Evolutionary conservation across 2,113 vertebrate species (phyloP), one percentile per base, ranked within the genome.

Genomic region (Myotis yumanensis): DNA sequence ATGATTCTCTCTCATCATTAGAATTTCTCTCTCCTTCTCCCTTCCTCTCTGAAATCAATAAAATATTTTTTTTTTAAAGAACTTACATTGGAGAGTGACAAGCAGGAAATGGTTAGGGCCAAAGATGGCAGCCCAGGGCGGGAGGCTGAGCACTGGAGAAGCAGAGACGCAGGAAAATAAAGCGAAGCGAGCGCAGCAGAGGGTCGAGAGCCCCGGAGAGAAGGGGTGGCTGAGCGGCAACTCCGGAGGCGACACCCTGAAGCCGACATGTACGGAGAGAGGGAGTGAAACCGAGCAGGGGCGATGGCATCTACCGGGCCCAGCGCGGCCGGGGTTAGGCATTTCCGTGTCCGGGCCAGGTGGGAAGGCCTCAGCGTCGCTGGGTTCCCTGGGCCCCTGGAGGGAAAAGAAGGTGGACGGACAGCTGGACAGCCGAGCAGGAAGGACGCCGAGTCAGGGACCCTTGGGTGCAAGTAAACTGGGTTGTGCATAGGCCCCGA

Each of bases 201-300:
- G 20, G 11, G 23, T 32, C 0, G 0, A 73, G 64, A 69, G 11
- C 73, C 18, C 22, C 57, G 23, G 43, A 66, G 20, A 35, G 62
- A 28, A 48, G 25, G 3, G 11, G 7, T 1, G 54, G 64, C 43
- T 72, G 28, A 28, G 20, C n/a, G 59, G 11, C 7, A 48, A 9
- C 35, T 66, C 35, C 46, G 4, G 30, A 75, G 28, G 71, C 23
- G n/a, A 51, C 22, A 32, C 32, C 40, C 7, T 17, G 35, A 54
- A 52, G 52, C 20, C 37, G 40, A 3, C 48, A n/a, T n/a, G 48
- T 32, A 7, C 1, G 5, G 11, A 22, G 11, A 22, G 35, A 64
- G 35, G 8, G 82, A 86, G 43, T 11, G 35, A 32, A 64, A 23
- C 0, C 2, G 0, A 23, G 3, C 2, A 10, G 4, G 5, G 7